These are phyloP conservation scores for Mesocricetus auratus DNA, from an alignment of 2,113 vertebrate genomes.

Conservation along the genomic window DNA sequence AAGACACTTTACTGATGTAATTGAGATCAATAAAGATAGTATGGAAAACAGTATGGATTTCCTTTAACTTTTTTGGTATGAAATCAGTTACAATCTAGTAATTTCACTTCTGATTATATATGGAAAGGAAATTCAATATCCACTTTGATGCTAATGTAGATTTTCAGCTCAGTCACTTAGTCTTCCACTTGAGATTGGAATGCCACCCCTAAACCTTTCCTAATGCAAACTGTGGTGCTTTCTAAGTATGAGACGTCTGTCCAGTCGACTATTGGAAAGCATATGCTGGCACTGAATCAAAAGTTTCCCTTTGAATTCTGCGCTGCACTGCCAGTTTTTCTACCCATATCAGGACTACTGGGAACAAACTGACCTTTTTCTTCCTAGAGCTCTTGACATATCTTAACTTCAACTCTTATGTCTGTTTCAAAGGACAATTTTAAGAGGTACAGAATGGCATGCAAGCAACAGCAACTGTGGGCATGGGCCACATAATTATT, in stretches of 20 bases:
- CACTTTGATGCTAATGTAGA: not conserved
- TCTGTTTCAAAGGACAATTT: constrained; percentile 52
- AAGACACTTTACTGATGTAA: not conserved
- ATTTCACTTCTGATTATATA: not conserved
- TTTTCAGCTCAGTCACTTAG: not conserved
- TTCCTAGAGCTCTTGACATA: not conserved
- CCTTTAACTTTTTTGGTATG: not conserved
- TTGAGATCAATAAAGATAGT: not conserved
- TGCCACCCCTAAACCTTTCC: not conserved
- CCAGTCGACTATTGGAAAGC: not conserved
- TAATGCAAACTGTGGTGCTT: not conserved
- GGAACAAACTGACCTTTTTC: constrained; percentile 15
- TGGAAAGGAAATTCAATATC: not conserved
- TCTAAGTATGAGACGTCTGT: not conserved
- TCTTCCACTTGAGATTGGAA: not conserved
- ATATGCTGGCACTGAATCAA: not conserved
- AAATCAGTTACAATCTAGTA: not conserved
- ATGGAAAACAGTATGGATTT: not conserved
- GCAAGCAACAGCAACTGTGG: constrained; percentile 16
- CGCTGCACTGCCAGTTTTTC: not conserved
- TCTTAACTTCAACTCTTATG: not conserved
- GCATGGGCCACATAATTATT: constrained; percentile 15
- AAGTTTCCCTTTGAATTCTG: constrained; percentile 56
- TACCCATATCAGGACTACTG: not conserved
- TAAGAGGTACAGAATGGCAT: not conserved